Evolutionary conservation across 2,888 invertebrate species (phyloP).

Genomic region (Leucophenga maculata): DNA sequence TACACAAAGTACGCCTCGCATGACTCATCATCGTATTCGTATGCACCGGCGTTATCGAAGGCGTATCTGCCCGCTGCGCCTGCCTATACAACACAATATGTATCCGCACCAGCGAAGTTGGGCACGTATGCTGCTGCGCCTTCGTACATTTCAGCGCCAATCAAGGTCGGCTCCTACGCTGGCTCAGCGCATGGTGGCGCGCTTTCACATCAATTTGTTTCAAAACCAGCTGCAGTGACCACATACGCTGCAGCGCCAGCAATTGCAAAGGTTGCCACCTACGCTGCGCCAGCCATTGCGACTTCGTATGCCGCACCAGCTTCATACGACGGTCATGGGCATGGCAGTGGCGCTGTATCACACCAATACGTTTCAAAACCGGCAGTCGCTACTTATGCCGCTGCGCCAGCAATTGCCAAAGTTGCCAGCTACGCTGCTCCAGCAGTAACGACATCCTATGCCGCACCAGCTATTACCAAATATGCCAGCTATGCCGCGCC

Average conservation of each 20-base stretch:
- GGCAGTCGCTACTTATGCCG: constrained; percentile 28
- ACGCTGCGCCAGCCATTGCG: constrained; percentile 40
- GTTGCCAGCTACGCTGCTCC: constrained; percentile 18
- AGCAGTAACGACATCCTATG: constrained; percentile 21
- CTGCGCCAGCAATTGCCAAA: constrained; percentile 29
- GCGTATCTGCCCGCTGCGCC: constrained; percentile 52
- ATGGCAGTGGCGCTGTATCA: constrained; percentile 42
- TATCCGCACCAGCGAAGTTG: constrained; percentile 45
- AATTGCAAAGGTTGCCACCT: constrained; percentile 45
- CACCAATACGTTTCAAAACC: constrained; percentile 63
- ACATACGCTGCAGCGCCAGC: constrained; percentile 33
- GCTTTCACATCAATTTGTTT: constrained; percentile 45
- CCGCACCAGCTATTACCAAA: constrained; percentile 32
- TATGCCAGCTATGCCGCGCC: constrained; percentile 36
- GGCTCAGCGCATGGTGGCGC: constrained; percentile 38
- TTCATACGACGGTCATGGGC: constrained; percentile 20
- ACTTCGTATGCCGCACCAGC: constrained; percentile 25
- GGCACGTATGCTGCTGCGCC: constrained; percentile 48
- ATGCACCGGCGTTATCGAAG: constrained; percentile 58
- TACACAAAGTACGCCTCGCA: constrained; percentile 40
- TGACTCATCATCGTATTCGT: constrained; percentile 45
- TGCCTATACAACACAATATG: constrained; percentile 42
- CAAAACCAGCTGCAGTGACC: constrained; percentile 35
- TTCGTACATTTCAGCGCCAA: constrained; percentile 38
- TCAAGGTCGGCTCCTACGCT: constrained; percentile 33